A percentile compares a stretch with the other conserved stretches of the same genome.
These are phyloP conservation scores for Heterohyrax brucei DNA, from an alignment of 2,797 vertebrate species.

Conservation along the genomic window DNA sequence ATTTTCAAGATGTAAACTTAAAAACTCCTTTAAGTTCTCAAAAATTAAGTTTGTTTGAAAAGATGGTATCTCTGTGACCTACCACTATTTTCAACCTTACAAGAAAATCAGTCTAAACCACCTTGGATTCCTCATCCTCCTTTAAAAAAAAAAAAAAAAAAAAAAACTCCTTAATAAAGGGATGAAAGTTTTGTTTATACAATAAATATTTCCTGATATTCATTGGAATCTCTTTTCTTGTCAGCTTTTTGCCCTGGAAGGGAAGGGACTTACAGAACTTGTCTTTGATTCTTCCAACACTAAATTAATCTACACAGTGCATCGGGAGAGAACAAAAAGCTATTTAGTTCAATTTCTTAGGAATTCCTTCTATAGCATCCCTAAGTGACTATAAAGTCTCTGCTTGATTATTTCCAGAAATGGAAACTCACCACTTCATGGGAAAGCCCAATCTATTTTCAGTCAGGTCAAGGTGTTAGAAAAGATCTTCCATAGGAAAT, in stretches of 20 bases:
- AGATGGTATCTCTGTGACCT: neutral
- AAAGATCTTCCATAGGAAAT: neutral
- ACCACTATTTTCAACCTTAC: slow-evolving; percentile 23
- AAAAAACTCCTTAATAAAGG: neutral
- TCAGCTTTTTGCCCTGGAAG: slow-evolving; percentile 46
- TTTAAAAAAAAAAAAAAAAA: neutral
- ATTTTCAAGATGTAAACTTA: neutral
- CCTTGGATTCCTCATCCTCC: neutral
- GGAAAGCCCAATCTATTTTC: neutral
- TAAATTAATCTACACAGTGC: slow-evolving; percentile 35
- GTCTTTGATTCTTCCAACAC: slow-evolving; percentile 17
- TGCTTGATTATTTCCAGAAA: slow-evolving; percentile 6
- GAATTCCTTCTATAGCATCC: slow-evolving; percentile 14
- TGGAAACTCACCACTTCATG: slow-evolving; percentile 20
- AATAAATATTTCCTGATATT: slow-evolving; percentile 16
- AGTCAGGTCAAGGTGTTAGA: neutral
- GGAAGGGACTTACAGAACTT: slow-evolving; percentile 31
- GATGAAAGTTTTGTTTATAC: neutral
- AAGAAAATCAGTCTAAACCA: slow-evolving; percentile 7
- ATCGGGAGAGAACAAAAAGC: slow-evolving; percentile 54
- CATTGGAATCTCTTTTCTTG: neutral
- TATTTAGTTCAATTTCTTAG: slow-evolving; percentile 11
- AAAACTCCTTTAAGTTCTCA: neutral
- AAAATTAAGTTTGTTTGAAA: slow-evolving; percentile 33
- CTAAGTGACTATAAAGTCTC: neutral